Evolutionary conservation across 2,113 vertebrate genomes (phyloP).

Genomic region (Lates calcarifer): DNA sequence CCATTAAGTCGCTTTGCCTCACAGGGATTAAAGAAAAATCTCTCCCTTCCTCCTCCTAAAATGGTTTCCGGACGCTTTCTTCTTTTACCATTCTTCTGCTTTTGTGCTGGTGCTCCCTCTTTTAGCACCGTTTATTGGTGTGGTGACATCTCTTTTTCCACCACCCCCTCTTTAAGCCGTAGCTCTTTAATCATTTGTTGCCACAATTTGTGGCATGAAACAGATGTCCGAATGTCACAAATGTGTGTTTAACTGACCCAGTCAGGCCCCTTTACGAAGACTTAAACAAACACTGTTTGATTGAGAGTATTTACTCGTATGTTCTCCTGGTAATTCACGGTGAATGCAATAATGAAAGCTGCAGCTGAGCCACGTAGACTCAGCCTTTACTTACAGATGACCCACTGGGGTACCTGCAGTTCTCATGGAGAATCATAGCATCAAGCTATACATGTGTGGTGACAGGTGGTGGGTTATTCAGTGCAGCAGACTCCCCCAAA

Average conservation of each 20-base stretch:
- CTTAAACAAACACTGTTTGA: not conserved
- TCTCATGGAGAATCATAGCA: not conserved
- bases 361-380: not conserved
- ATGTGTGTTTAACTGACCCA: not conserved
- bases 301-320: not conserved
- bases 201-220: constrained; percentile 28
- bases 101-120: constrained; percentile 48
- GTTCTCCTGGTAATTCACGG: not conserved
- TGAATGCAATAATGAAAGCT: not conserved
- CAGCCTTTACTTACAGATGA: not conserved
- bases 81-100: constrained; percentile 54
- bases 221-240: constrained; percentile 6
- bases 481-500: constrained; percentile 13
- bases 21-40: constrained; percentile 75
- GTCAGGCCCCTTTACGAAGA: not conserved
- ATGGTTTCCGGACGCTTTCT: constrained; percentile 56
- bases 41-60: constrained; percentile 61
- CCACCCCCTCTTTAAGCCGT: constrained; percentile 28
- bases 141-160: constrained; percentile 60
- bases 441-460: not conserved
- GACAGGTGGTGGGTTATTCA: not conserved
- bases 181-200: constrained; percentile 38
- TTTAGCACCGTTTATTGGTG: constrained; percentile 54
- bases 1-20: constrained; percentile 80
- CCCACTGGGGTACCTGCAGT: not conserved